Evolutionary conservation across 1,140 invertebrate genomes (phyloP).

Genomic region (Hyposmocoma kahamanoa): DNA sequence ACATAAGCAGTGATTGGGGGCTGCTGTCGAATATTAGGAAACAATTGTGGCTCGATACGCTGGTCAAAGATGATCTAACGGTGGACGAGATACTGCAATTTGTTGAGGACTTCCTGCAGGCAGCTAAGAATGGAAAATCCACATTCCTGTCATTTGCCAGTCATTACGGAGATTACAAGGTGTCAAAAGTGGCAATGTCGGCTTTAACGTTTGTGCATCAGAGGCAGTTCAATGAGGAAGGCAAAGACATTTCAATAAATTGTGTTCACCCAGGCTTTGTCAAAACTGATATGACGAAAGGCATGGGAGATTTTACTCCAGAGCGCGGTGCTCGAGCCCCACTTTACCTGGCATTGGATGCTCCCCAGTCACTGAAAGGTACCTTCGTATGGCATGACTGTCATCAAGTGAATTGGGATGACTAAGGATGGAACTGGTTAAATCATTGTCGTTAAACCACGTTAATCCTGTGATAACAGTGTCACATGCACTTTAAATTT

Average conservation of each 20-base stretch:
- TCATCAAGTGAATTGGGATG: constrained; percentile 71
- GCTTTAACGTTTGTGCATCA: constrained; percentile 82
- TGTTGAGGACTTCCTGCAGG: constrained; percentile 76
- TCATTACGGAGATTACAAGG: constrained; percentile 78
- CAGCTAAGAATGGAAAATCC: constrained; percentile 66
- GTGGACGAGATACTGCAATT: constrained; percentile 76
- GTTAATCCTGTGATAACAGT: constrained; percentile 65
- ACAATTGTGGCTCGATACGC: constrained; percentile 56
- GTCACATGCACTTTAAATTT: constrained; percentile 59
- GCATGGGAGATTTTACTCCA: constrained; percentile 80
- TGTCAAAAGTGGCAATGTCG: constrained; percentile 83
- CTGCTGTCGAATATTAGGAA: constrained; percentile 76
- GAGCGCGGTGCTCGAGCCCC: constrained; percentile 77
- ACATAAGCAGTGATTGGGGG: constrained; percentile 82
- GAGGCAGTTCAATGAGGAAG: constrained; percentile 71
- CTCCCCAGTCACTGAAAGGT: constrained; percentile 61
- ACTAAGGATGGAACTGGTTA: constrained; percentile 42
- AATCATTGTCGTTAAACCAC: constrained; percentile 37
- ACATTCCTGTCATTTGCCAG: constrained; percentile 74
- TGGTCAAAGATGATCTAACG: constrained; percentile 73
- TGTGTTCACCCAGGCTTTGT: constrained; percentile 82
- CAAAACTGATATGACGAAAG: constrained; percentile 83
- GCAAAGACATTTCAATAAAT: constrained; percentile 80
- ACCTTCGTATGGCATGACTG: constrained; percentile 71
- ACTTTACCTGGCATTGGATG: constrained; percentile 65